These are phyloP conservation scores for Percina caprodes DNA, from an alignment of 2,113 vertebrate genomes.

Conservation along the genomic window DNA sequence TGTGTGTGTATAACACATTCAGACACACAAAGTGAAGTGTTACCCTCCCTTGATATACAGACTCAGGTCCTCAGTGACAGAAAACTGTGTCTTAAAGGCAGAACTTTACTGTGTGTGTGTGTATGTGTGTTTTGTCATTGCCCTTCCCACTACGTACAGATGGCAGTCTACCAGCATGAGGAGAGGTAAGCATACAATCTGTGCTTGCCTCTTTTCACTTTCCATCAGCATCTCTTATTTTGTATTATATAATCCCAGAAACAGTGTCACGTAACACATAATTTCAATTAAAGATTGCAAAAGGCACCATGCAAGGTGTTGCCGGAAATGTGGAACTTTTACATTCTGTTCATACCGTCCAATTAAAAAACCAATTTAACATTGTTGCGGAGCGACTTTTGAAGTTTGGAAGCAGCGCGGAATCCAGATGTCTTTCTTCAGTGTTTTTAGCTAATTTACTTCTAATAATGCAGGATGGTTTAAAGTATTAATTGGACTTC, in stretches of 20 bases:
- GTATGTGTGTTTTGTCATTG: slow-evolving; percentile 15
- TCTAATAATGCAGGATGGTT: background rate
- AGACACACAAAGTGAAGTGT: slow-evolving; percentile 1
- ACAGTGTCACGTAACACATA: too few relatives aligned
- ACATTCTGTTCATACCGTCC: background rate
- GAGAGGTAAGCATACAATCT: background rate
- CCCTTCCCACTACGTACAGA: background rate
- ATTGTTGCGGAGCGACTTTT: background rate
- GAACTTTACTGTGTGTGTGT: background rate
- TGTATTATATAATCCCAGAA: background rate
- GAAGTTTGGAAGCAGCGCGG: background rate
- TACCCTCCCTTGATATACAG: slow-evolving; percentile 23
- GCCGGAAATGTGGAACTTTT: background rate
- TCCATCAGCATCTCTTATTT: background rate
- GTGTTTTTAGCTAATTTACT: background rate
- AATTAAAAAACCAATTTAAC: slow-evolving; percentile 1
- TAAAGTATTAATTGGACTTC: background rate
- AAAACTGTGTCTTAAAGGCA: slow-evolving; percentile 27
- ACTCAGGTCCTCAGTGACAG: slow-evolving; percentile 35
- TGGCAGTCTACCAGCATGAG: background rate
- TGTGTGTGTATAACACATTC: background rate
- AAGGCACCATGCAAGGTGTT: background rate
- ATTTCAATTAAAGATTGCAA: background rate
- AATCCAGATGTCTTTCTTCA: background rate
- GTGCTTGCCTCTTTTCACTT: background rate